These are phyloP conservation scores for Drosophila ananassae DNA, from an alignment of 1,140 invertebrate species.

Conservation along the genomic window DNA sequence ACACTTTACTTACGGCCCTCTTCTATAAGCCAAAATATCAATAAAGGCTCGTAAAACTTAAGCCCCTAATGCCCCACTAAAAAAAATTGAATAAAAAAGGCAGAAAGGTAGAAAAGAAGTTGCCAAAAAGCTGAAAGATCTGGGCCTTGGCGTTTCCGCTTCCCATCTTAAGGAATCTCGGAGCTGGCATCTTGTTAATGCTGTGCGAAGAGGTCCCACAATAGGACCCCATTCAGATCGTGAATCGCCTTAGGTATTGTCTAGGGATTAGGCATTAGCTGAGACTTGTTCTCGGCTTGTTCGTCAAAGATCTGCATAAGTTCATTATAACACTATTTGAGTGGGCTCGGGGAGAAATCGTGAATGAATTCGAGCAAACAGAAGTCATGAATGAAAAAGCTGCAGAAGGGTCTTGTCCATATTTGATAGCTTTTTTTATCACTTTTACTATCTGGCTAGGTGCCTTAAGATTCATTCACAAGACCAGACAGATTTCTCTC, in stretches of 20 bases:
- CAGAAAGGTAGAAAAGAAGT: constrained; percentile 26
- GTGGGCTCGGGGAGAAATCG: constrained; percentile 32
- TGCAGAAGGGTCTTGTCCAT: not conserved
- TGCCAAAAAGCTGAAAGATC: constrained; percentile 27
- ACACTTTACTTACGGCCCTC: constrained; percentile 52
- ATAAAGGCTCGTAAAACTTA: constrained; percentile 66
- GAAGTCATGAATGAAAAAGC: constrained; percentile 30
- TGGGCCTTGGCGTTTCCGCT: constrained; percentile 62
- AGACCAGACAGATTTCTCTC: constrained; percentile 21
- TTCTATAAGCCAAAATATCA: constrained; percentile 48
- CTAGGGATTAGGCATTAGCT: constrained; percentile 47
- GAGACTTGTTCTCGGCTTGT: constrained; percentile 36
- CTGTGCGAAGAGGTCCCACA: constrained; percentile 60
- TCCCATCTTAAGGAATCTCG: constrained; percentile 48
- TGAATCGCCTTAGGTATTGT: constrained; percentile 43
- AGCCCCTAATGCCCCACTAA: constrained; percentile 12
- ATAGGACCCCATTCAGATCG: constrained; percentile 31
- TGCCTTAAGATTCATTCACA: constrained; percentile 17
- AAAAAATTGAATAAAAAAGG: constrained; percentile 16
- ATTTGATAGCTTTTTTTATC: constrained; percentile 14
- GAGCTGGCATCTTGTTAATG: constrained; percentile 38
- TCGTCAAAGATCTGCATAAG: constrained; percentile 39
- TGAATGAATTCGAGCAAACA: constrained; percentile 34
- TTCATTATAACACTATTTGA: constrained; percentile 5
- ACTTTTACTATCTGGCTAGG: constrained; percentile 29